A percentile compares a stretch with the other conserved stretches of the same genome.
Conservation (phyloP, 1,140 invertebrate genomes). For the silkworm (Bombyx mori) region ASM3026992v2 NC_085107.1:7920501-7921000, state of each 20-base stretch:
- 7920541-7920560: constrained; percentile 20
- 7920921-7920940: background rate
- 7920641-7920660: constrained; percentile 19
- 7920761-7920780: too few relatives aligned
- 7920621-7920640: constrained; percentile 25
- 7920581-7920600: constrained; percentile 5
- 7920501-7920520: constrained; percentile 2
- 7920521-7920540: constrained; percentile 18
- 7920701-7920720: background rate
- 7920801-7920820: background rate
- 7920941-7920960: background rate
- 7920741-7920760: too few relatives aligned
- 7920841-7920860: too few relatives aligned
- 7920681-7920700: constrained; percentile 1
- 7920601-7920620: constrained; percentile 24
- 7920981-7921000: too few relatives aligned
- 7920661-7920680: constrained; percentile 11
- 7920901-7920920: too few relatives aligned
- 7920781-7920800: background rate
- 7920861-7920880: too few relatives aligned
- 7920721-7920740: background rate
- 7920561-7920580: constrained; percentile 15
- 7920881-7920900: too few relatives aligned
- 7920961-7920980: too few relatives aligned
- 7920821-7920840: too few relatives aligned